A percentile compares a stretch with the other conserved stretches of the same genome.
These are phyloP conservation scores for Mercenaria mercenaria DNA, from an alignment of 1,140 invertebrate genomes.

Conservation along the genomic window DNA sequence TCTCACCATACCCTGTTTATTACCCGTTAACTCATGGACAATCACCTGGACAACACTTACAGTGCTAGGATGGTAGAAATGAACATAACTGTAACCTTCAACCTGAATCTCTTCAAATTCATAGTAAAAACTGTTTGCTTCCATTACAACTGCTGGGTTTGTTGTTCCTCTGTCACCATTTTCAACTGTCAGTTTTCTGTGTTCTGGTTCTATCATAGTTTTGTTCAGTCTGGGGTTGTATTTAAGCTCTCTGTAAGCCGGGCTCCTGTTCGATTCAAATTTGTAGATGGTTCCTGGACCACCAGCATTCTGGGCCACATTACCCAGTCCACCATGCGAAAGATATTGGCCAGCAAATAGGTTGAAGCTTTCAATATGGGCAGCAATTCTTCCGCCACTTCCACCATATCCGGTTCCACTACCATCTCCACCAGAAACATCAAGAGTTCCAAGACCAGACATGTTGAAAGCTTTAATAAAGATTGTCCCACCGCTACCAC, in stretches of 20 bases:
- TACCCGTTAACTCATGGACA: slow-evolving; percentile 79
- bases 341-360: slow-evolving; percentile 75
- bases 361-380: slow-evolving; percentile 76
- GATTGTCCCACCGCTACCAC: slow-evolving; percentile 79
- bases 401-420: slow-evolving; percentile 72
- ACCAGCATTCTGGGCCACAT: slow-evolving; percentile 60
- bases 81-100: slow-evolving; percentile 78
- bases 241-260: slow-evolving; percentile 80
- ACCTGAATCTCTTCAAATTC: slow-evolving; percentile 82
- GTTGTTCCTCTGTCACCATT: slow-evolving; percentile 73
- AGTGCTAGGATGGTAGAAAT: slow-evolving; percentile 77
- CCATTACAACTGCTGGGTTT: slow-evolving; percentile 80
- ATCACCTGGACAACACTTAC: slow-evolving; percentile 75
- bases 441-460: slow-evolving; percentile 75
- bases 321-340: slow-evolving; percentile 72
- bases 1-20: slow-evolving; percentile 77
- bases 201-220: slow-evolving; percentile 77
- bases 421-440: slow-evolving; percentile 77
- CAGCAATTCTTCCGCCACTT: slow-evolving; percentile 78
- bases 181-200: slow-evolving; percentile 76
- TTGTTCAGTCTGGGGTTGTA: slow-evolving; percentile 78
- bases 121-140: slow-evolving; percentile 76
- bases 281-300: slow-evolving; percentile 81
- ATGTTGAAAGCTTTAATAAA: slow-evolving; percentile 78
- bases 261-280: slow-evolving; percentile 78